Evolutionary conservation across 2,113 vertebrate species (phyloP).

Genomic region (Neolamprologus sp.): DNA sequence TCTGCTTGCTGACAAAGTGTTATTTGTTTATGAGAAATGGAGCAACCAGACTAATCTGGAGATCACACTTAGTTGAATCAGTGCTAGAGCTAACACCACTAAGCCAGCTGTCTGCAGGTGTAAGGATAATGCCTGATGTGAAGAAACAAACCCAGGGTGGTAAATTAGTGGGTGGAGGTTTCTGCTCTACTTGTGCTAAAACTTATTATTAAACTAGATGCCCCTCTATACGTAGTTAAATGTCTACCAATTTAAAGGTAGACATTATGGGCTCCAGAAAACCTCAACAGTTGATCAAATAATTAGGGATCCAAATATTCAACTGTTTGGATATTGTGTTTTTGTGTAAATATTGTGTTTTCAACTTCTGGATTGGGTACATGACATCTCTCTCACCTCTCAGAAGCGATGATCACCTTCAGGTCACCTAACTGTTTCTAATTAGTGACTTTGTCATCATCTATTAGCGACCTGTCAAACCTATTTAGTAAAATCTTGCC

Average conservation of each 20-base stretch:
- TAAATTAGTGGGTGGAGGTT: neutral
- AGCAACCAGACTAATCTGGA: neutral
- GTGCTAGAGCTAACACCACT: neutral
- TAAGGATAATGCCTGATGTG: neutral
- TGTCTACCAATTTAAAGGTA: neutral
- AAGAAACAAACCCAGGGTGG: neutral
- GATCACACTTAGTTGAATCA: neutral
- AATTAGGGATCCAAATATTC: neutral
- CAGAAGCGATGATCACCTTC: neutral
- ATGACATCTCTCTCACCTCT: neutral
- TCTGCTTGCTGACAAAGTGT: neutral
- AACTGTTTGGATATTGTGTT: neutral
- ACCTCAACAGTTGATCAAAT: neutral
- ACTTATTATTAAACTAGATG: neutral
- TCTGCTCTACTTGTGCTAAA: neutral
- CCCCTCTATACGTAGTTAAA: neutral
- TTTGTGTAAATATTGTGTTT: neutral
- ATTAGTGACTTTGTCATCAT: neutral
- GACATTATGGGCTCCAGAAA: neutral
- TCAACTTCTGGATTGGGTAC: neutral
- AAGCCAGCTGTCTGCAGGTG: neutral
- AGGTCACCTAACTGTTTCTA: neutral
- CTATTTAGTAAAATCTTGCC: neutral
- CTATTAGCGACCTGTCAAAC: neutral
- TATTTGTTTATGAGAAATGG: neutral